A percentile compares a stretch with the other conserved stretches of the same genome.
These are phyloP conservation scores for Oligia latruncula DNA, from an alignment of 2,888 invertebrate species.

Conservation along the genomic window DNA sequence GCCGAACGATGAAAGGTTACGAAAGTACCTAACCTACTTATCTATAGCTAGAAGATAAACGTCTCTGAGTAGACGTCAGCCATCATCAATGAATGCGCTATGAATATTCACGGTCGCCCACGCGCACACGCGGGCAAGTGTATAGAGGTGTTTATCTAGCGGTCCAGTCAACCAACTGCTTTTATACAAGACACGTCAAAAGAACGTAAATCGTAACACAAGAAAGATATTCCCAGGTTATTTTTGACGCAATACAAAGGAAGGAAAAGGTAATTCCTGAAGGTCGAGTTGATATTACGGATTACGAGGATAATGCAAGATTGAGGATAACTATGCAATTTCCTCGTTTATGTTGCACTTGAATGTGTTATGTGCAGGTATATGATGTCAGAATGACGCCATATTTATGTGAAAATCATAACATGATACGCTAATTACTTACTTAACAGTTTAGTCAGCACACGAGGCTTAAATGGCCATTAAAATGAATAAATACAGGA, in stretches of 20 bases:
- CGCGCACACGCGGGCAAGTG: conserved; percentile 40
- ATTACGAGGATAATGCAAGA: conserved; percentile 15
- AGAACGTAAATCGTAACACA: conserved; percentile 31
- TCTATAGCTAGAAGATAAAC: conserved; percentile 60
- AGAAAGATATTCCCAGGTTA: conserved; percentile 22
- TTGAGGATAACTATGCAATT: conserved; percentile 42
- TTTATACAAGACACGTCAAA: conserved; percentile 27
- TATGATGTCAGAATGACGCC: conserved; percentile 14
- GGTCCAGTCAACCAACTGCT: conserved; percentile 40
- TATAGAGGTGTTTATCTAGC: conserved; percentile 44
- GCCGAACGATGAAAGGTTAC: conserved; percentile 45
- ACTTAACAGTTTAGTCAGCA: not conserved
- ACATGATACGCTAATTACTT: not conserved
- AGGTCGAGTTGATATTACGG: conserved; percentile 34
- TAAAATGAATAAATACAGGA: not conserved
- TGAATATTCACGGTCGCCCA: conserved; percentile 69
- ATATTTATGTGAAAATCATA: not conserved
- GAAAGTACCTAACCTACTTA: conserved; percentile 46
- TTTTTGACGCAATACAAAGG: conserved; percentile 3
- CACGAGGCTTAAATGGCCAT: not conserved
- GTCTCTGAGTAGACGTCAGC: conserved; percentile 60
- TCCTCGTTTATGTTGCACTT: conserved; percentile 34
- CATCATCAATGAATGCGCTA: conserved; percentile 68
- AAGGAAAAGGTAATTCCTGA: conserved; percentile 12
- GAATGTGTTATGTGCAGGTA: conserved; percentile 7